These are phyloP conservation scores for Ypsolopha sequella DNA, from an alignment of 2,888 invertebrate species.

Conservation along the genomic window DNA sequence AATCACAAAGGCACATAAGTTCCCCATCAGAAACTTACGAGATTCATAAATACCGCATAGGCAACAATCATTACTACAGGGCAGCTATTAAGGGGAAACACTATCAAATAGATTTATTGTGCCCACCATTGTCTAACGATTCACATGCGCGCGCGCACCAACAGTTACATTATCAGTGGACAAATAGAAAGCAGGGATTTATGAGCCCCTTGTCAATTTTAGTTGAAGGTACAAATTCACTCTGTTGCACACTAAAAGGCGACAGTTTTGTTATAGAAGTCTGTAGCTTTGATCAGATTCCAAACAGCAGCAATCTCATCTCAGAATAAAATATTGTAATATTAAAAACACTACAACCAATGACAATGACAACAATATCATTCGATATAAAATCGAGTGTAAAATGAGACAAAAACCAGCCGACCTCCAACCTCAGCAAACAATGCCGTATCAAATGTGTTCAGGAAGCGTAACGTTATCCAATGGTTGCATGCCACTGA, in stretches of 20 bases:
- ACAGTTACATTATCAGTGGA: background rate
- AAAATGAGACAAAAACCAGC: constrained; percentile 13
- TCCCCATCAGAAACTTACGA: background rate
- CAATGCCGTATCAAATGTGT: constrained; percentile 43
- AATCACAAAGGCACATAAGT: background rate
- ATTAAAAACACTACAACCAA: no score
- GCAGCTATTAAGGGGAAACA: background rate
- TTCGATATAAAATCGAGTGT: background rate
- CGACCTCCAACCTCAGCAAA: constrained; percentile 25
- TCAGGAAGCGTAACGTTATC: constrained; percentile 28
- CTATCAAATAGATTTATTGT: background rate
- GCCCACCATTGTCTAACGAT: background rate
- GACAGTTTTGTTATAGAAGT: background rate
- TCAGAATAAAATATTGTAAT: no score
- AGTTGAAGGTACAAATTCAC: no score
- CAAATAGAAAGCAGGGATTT: background rate
- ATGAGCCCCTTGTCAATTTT: no score
- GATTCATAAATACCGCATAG: background rate
- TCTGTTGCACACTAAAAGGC: background rate
- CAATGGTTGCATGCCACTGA: constrained; percentile 35
- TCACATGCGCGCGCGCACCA: background rate
- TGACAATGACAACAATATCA: no score
- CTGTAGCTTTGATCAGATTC: background rate
- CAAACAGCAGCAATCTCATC: no score
- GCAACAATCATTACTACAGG: background rate